These are phyloP conservation scores for Pseudorhombus dupliciocellatus DNA, from an alignment of 2,113 vertebrate species.

Conservation along the genomic window DNA sequence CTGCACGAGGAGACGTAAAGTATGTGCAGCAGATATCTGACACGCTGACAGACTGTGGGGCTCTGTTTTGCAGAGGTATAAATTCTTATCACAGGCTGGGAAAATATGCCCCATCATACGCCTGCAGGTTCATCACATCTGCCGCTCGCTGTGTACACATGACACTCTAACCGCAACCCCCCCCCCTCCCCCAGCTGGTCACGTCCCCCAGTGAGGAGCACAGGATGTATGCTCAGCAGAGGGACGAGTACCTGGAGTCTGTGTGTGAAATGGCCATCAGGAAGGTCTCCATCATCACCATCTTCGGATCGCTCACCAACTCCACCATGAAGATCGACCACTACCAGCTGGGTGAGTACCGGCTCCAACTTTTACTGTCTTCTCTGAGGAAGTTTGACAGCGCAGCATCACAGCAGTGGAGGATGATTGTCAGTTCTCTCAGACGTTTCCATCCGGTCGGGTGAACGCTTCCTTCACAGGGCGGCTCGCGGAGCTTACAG, in stretches of 20 bases:
- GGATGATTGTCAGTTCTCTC: background rate
- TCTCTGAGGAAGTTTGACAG: background rate
- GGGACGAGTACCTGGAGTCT: conserved; percentile 95
- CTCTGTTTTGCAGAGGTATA: conserved; percentile 55
- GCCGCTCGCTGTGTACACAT: conserved; percentile 2
- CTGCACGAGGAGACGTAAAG: background rate
- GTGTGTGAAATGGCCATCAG: conserved; percentile 99
- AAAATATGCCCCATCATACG: conserved; percentile 39
- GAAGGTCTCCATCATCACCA: conserved; percentile 93
- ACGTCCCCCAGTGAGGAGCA: conserved; percentile 89
- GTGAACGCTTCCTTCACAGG: background rate
- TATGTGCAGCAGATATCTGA: background rate
- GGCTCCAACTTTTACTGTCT: background rate
- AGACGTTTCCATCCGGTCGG: background rate
- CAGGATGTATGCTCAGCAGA: conserved; percentile 93
- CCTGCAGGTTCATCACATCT: conserved; percentile 51
- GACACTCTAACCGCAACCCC: conserved; percentile 30
- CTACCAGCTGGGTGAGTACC: conserved; percentile 93
- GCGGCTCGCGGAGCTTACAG: background rate
- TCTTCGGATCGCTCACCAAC: conserved; percentile 92
- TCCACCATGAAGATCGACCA: conserved; percentile 99
- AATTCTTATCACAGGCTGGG: conserved; percentile 59
- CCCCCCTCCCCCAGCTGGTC: conserved; percentile 85
- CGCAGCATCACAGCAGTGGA: background rate
- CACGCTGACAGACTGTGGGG: conserved; percentile 47